phyloP scores from a whole-genome alignment of 2,888 invertebrate species.

The Podabrus alpinus region DNA sequence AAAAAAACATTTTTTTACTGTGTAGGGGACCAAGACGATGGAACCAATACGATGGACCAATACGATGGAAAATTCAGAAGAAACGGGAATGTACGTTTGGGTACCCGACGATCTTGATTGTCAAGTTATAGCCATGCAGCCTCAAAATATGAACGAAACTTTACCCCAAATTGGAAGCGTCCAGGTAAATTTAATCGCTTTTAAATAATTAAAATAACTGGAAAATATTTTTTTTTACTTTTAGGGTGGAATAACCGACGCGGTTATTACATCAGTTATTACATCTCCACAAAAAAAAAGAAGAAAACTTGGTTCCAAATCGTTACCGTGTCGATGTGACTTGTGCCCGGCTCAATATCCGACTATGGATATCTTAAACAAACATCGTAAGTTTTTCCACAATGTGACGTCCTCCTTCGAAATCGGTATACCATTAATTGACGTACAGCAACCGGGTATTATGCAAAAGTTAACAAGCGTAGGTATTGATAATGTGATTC shows the following conservation, averaged over 20 bases:
- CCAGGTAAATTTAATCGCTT: constrained; percentile 58
- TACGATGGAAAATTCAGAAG: too few relatives aligned
- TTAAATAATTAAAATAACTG: not conserved
- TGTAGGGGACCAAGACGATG: too few relatives aligned
- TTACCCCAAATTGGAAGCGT: constrained; percentile 76
- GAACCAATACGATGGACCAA: too few relatives aligned
- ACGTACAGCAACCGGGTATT: constrained; percentile 70
- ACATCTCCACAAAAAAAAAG: constrained; percentile 29
- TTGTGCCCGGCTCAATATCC: constrained; percentile 75
- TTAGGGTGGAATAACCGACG: constrained; percentile 48
- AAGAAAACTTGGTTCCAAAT: constrained; percentile 25
- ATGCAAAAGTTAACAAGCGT: constrained; percentile 66
- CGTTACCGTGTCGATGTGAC: constrained; percentile 65
- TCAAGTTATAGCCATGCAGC: constrained; percentile 75
- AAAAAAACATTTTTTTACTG: too few relatives aligned
- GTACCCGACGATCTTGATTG: constrained; percentile 76
- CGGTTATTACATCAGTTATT: constrained; percentile 55
- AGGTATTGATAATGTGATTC: constrained; percentile 77
- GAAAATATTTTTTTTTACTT: constrained; percentile 12
- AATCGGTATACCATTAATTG: constrained; percentile 74
- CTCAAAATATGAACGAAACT: constrained; percentile 66
- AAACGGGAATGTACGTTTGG: constrained; percentile 66
- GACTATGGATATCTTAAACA: constrained; percentile 60
- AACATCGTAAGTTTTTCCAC: constrained; percentile 69
- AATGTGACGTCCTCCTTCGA: constrained; percentile 64